A percentile compares a stretch with the other conserved stretches of the same genome.
phyloP scores from a whole-genome alignment of 2,888 invertebrate genomes.

The Cheilosia vernalis region DNA sequence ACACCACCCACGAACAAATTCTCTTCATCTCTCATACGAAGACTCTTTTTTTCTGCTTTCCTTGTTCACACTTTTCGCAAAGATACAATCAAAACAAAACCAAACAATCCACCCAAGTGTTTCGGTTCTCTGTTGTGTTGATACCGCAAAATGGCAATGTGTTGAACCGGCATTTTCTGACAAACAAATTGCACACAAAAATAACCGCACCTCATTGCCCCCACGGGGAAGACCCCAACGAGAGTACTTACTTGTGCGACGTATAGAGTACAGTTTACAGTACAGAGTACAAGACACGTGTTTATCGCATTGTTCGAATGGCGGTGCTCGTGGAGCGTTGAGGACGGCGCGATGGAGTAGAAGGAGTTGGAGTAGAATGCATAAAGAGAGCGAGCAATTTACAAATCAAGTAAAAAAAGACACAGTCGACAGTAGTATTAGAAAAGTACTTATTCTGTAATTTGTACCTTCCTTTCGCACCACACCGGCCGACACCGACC shows the following conservation, averaged over 20 bases:
- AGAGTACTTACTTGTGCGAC: conserved; percentile 14
- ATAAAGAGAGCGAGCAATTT: conserved; percentile 21
- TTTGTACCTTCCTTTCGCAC: neutral
- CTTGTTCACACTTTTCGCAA: conserved; percentile 20
- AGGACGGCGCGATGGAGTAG: neutral
- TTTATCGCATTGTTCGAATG: conserved; percentile 15
- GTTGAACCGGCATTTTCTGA: conserved; percentile 68
- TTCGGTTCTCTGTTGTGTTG: conserved; percentile 15
- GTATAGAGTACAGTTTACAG: conserved; percentile 1
- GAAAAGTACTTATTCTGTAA: neutral
- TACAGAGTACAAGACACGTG: conserved; percentile 52
- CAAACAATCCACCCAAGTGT: conserved; percentile 56
- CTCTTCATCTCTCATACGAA: conserved; percentile 30
- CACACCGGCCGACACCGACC: neutral
- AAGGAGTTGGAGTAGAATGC: neutral
- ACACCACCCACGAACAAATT: conserved; percentile 7
- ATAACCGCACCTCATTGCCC: conserved; percentile 8
- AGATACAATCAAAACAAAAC: conserved; percentile 68
- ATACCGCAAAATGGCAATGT: conserved; percentile 58
- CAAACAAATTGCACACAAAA: conserved; percentile 45
- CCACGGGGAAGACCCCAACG: conserved; percentile 5
- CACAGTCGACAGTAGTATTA: neutral
- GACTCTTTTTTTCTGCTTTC: conserved; percentile 24
- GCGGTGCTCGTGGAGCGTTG: neutral
- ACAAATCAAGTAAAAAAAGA: neutral